Evolutionary conservation across 2,113 vertebrate genomes (phyloP).

Genomic region (Agapornis roseicollis): DNA sequence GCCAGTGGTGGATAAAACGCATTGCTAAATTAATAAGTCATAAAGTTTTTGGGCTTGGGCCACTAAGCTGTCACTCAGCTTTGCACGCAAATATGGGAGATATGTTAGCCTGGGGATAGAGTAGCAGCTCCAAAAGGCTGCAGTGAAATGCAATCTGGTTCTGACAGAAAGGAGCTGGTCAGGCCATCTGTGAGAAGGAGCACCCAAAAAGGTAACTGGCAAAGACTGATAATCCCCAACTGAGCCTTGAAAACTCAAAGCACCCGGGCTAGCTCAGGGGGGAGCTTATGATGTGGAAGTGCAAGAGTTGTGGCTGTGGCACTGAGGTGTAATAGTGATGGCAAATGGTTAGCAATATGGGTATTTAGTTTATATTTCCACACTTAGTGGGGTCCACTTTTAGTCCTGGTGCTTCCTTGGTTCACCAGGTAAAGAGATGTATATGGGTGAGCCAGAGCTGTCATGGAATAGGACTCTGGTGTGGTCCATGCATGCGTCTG

Average conservation of each 20-base stretch:
- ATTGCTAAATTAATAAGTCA: slow-evolving; percentile 21
- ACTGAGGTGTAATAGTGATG: neutral
- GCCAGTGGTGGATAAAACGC: neutral
- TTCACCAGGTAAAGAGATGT: neutral
- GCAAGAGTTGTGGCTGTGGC: neutral
- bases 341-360: neutral
- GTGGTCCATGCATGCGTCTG: fast-evolving
- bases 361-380: neutral
- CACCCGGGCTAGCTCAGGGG: neutral
- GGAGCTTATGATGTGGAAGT: neutral
- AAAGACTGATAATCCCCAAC: neutral
- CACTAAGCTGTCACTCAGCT: neutral
- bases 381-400: neutral
- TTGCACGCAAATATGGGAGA: neutral
- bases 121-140: slow-evolving; percentile 21
- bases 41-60: neutral
- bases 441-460: neutral
- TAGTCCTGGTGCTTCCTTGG: neutral
- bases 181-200: neutral
- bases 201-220: slow-evolving; percentile 16
- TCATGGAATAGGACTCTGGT: neutral
- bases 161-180: neutral
- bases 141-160: neutral
- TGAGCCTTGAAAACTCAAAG: neutral
- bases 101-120: slow-evolving; percentile 14